phyloP scores from a whole-genome alignment of 2,888 invertebrate species.

The Petrophora chlorosata region DNA sequence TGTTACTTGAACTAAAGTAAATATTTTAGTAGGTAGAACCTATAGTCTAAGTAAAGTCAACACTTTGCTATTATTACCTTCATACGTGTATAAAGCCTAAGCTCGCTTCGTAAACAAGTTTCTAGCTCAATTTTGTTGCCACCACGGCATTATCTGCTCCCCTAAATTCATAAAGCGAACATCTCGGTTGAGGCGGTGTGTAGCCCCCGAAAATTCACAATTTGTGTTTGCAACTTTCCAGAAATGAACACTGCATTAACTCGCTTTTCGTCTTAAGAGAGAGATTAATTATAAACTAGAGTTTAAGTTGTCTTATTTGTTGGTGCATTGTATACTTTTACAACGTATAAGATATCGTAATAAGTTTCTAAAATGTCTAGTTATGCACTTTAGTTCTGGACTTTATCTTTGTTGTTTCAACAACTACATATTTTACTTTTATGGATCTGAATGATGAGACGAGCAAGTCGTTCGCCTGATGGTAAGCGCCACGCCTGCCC shows the following conservation, averaged over 20 bases:
- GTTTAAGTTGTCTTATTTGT: not conserved
- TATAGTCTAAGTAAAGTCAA: slow-evolving; percentile 13
- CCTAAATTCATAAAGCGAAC: slow-evolving; percentile 37
- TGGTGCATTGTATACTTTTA: too few species aligned
- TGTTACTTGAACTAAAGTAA: too few species aligned
- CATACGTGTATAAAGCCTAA: slow-evolving; percentile 17
- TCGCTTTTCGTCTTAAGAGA: slow-evolving; percentile 30
- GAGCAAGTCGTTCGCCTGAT: too few species aligned
- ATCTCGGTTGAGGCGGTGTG: slow-evolving; percentile 33
- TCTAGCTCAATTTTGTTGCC: slow-evolving; percentile 33
- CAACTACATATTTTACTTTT: too few species aligned
- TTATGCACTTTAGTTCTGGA: too few species aligned
- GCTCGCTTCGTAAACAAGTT: slow-evolving; percentile 27
- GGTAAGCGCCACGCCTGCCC: too few species aligned
- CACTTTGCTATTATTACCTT: slow-evolving; percentile 20
- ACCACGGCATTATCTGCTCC: slow-evolving; percentile 36
- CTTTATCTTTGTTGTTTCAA: too few species aligned
- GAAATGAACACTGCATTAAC: slow-evolving; percentile 41
- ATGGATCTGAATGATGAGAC: too few species aligned
- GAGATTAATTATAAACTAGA: slow-evolving; percentile 14
- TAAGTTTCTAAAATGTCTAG: too few species aligned
- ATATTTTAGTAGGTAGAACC: too few species aligned
- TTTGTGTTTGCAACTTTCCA: slow-evolving; percentile 42
- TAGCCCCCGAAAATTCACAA: slow-evolving; percentile 43
- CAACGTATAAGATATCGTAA: too few species aligned